Conservation (phyloP, 2,113 vertebrate species). For the Tenrec ecaudatus region DNA sequence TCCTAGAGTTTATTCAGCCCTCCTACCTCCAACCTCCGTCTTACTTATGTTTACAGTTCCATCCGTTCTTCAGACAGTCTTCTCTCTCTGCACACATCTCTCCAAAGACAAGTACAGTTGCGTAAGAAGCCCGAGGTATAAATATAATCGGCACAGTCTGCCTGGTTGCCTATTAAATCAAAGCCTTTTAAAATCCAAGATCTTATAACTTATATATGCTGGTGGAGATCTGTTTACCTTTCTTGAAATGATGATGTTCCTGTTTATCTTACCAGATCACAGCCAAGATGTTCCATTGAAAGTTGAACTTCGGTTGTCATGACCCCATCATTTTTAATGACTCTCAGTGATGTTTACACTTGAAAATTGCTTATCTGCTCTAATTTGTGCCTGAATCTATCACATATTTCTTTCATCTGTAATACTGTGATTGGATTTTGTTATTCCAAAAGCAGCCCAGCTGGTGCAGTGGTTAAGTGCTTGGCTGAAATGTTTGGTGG, state of each 20-base stretch:
- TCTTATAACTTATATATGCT: not conserved
- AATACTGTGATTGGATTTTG: not conserved
- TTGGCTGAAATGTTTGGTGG: not conserved
- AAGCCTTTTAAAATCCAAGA: not conserved
- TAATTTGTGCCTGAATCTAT: not conserved
- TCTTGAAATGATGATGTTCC: conserved; percentile 26
- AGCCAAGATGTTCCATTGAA: not conserved
- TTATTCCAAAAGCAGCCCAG: not conserved
- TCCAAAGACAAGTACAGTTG: not conserved
- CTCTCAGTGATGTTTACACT: not conserved
- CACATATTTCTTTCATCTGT: not conserved
- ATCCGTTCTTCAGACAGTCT: not conserved
- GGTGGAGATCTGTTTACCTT: not conserved
- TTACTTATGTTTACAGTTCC: not conserved
- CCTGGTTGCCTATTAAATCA: not conserved
- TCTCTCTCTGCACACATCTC: not conserved
- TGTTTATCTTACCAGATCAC: not conserved
- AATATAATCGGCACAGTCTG: no score
- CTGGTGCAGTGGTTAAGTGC: not conserved
- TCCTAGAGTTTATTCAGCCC: not conserved
- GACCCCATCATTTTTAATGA: not conserved
- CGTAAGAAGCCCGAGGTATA: not conserved
- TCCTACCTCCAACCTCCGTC: not conserved
- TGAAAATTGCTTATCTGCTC: not conserved
- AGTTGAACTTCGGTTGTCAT: not conserved